Percentiles rank a stretch among this genome's conserved stretches.
Evolutionary conservation across 2,113 vertebrate species (phyloP).

Genomic region (Salvelinus alpinus): DNA sequence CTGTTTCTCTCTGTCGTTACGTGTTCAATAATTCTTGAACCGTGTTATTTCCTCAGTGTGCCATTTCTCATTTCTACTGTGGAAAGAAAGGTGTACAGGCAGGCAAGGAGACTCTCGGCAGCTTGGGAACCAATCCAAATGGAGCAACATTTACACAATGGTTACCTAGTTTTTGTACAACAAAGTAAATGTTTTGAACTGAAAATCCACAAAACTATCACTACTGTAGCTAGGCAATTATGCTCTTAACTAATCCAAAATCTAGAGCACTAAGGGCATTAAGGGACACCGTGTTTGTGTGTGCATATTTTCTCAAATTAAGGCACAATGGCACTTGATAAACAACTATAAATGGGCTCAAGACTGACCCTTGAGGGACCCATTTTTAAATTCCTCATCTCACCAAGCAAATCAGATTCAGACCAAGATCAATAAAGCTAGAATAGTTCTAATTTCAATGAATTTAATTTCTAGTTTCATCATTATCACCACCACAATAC

Average conservation of each 20-base stretch:
- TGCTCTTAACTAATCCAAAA: conserved; percentile 56
- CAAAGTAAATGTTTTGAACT: conserved; percentile 40
- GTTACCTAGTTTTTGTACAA: conserved; percentile 69
- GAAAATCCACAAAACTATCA: conserved; percentile 70
- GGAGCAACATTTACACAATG: conserved; percentile 65
- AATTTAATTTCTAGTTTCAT: neutral
- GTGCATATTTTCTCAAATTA: conserved; percentile 92
- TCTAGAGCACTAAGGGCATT: conserved; percentile 67
- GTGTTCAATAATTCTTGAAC: conserved; percentile 55
- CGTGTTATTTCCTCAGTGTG: conserved; percentile 27
- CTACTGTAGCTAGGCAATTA: conserved; percentile 40
- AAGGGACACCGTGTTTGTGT: conserved; percentile 53
- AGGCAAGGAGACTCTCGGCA: conserved; percentile 50
- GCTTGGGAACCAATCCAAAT: conserved; percentile 62
- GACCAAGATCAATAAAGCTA: conserved; percentile 48
- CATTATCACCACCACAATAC: conserved; percentile 7
- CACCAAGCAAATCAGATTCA: conserved; percentile 27
- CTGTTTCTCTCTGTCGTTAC: conserved; percentile 50
- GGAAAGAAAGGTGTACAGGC: conserved; percentile 48
- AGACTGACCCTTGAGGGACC: conserved; percentile 53
- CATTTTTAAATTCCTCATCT: conserved; percentile 37
- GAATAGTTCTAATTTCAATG: conserved; percentile 43
- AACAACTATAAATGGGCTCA: conserved; percentile 58
- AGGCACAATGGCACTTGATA: conserved; percentile 83
- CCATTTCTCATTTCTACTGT: conserved; percentile 40